Evolutionary conservation across 2,113 vertebrate species (phyloP).

Genomic region (Thermophis baileyi): DNA sequence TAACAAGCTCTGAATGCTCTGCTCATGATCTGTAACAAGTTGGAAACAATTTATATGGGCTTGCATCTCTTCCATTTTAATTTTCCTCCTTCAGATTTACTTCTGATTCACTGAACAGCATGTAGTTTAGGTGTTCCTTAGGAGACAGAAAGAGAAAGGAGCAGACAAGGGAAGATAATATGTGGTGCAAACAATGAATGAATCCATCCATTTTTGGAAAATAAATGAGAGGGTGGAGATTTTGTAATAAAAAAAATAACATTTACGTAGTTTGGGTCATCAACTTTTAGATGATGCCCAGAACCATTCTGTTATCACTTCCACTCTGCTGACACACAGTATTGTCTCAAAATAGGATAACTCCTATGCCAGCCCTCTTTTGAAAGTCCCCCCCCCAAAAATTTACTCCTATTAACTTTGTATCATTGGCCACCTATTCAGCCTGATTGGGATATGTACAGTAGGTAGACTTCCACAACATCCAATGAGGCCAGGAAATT

Average conservation of each 20-base stretch:
- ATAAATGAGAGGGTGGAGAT: background rate
- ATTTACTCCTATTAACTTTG: background rate
- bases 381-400: background rate
- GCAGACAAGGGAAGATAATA: rapidly evolving
- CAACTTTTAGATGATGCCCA: background rate
- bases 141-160: background rate
- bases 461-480: background rate
- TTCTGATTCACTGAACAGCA: background rate
- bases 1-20: background rate
- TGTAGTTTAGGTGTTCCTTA: slow-evolving; percentile 14
- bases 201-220: background rate
- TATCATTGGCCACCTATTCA: background rate
- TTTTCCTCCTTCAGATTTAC: background rate
- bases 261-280: background rate
- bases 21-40: background rate
- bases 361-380: background rate
- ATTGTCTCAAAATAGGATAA: background rate
- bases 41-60: rapidly evolving
- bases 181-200: background rate
- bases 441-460: background rate
- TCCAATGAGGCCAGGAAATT: background rate
- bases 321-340: background rate
- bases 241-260: background rate
- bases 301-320: background rate
- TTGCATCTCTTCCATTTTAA: background rate